Evolutionary conservation across 2,113 vertebrate genomes (phyloP), one percentile per base, ranked within the genome.

Genomic region (Oophaga pumilio): DNA sequence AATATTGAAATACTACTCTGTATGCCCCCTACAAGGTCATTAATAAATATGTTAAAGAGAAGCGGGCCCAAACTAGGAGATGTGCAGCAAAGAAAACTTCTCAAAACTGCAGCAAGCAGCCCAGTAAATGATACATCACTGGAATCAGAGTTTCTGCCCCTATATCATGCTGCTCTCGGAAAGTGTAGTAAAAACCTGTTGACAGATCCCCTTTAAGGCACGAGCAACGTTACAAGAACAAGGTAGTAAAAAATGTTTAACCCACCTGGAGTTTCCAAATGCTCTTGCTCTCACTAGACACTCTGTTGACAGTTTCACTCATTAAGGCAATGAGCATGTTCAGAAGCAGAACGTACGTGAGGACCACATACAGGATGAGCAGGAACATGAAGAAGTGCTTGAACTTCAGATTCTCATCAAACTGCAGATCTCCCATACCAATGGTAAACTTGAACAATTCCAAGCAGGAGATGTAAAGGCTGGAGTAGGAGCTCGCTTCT

Each of bases 251-350:
- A 74, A 49, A 20, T 12, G 50, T 22, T 74, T 20, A 8, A 1
- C 90, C 87, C 86, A 97, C 98, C 96, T 99, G 98, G 33, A 99
- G 95, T 92, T 95, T 97, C 98, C 98, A 99, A 91, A 99, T 94
- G 22, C 93, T 95, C 89, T 93, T 86, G 93, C 97, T 99, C 85
- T 97, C 90, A 0, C 2, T 85, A 68, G 96, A 95, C 18, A 97
- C 93, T 0, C 86, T 92, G 3, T 95, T 97, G 92, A 99, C 97
- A 0, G 96, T 99, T 91, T 96, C 94, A 0, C 93, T 97, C 98
- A 99, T 99, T 85, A 99, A 95, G 0, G 98, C 97, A 0, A 99
- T 98, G 90, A 99, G 95, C 98, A 99, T 98, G 95, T 99, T 99
- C 69, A 99, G 95, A 89, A 99, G 92, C 62, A 99, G 95, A 89